phyloP scores from a whole-genome alignment of 2,113 vertebrate genomes.

The Mastomys natalensis region DNA sequence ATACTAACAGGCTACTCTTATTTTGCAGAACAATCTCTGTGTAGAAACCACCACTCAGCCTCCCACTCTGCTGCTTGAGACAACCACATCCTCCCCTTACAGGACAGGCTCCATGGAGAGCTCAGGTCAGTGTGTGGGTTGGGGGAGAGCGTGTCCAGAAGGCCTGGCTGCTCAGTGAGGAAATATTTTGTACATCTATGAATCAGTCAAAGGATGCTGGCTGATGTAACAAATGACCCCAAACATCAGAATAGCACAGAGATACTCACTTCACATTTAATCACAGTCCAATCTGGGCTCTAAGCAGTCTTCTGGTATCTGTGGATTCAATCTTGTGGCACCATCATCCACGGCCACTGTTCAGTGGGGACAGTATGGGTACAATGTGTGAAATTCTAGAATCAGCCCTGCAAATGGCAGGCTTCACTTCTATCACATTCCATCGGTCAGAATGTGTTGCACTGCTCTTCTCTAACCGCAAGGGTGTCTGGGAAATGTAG shows the following conservation, averaged over 20 bases:
- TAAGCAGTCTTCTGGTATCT: background rate
- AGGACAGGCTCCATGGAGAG: slow-evolving; percentile 66
- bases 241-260: background rate
- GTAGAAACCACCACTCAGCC: background rate
- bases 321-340: background rate
- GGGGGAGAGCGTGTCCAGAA: background rate
- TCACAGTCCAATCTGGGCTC: background rate
- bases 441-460: background rate
- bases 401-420: background rate
- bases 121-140: slow-evolving; percentile 76
- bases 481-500: slow-evolving; percentile 38
- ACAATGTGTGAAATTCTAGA: background rate
- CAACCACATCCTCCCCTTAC: slow-evolving; percentile 49
- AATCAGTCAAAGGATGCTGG: background rate
- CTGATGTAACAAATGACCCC: background rate
- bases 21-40: slow-evolving; percentile 68
- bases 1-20: background rate
- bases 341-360: background rate
- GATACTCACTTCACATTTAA: background rate
- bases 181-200: background rate
- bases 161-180: background rate
- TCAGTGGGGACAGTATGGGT: background rate
- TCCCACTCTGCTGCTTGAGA: slow-evolving; percentile 35
- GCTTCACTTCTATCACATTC: background rate
- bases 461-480: background rate